Base-by-base conservation (phyloP, 2,113 vertebrate genomes). In the Epinephelus moara region DNA sequence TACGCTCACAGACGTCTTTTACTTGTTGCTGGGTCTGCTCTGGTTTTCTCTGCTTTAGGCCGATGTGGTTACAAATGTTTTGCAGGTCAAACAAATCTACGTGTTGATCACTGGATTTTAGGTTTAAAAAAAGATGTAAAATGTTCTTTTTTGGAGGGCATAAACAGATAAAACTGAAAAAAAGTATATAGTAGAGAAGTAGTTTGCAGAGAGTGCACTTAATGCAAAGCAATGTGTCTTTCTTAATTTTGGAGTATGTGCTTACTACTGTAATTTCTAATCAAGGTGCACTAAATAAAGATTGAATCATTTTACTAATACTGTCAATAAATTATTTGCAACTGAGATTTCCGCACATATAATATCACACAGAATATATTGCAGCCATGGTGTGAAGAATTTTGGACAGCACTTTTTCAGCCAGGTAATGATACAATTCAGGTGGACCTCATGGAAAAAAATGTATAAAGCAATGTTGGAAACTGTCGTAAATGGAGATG, bases 11-110 rank as follows among this genome's bases (percentile, higher is more conserved):
- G 17, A 13, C 1, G 4, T 78, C 6, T 45, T 70, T 33, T 61
- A 89, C 12, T 12, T 84, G n/a, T 7, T 91, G 12, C 61, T 75
- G 19, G 49, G 27, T 53, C 50, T 88, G 17, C 53, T 91, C 49
- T 86, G 59, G 70, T 79, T 52, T 33, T 19, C 37, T 33, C 11
- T 85, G 70, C 30, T 78, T 53, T 89, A 82, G 62, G 47, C 52
- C 4, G 0, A 18, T 11, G 5, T 50, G 25, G 80, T 70, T 52
- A 42, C n/a, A 83, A 66, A 78, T 56, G 45, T 81, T 73, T 82
- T 83, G 75, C 80, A 56, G 64, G 70, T 78, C 75, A 86, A 71
- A 85, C n/a, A n/a, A 0, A 64, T 70, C 17, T 18, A 15, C 0
- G 27, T 57, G 53, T 47, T 53, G 47, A 59, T 80, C 17, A 70